Evolutionary conservation across 2,113 vertebrate species (phyloP).

Genomic region (Xenus cinereus): DNA sequence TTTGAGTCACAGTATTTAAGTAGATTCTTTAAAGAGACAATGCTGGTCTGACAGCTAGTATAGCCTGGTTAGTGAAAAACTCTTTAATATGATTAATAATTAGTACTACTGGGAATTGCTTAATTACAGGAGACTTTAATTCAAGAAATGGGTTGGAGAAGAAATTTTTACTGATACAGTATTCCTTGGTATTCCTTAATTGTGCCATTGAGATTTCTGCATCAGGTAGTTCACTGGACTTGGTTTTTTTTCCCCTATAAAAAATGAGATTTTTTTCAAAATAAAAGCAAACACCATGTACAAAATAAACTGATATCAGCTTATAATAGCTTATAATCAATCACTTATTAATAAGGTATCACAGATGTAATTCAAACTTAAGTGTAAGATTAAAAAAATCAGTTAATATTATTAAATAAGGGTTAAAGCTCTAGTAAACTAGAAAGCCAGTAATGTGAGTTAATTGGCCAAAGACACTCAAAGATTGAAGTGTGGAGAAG

Average conservation of each 20-base stretch:
- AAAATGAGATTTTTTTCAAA: background rate
- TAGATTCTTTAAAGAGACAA: background rate
- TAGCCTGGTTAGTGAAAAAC: background rate
- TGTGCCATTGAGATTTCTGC: background rate
- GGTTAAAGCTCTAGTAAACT: background rate
- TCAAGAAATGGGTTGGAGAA: background rate
- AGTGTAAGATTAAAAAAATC: background rate
- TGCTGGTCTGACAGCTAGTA: background rate
- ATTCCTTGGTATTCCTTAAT: background rate
- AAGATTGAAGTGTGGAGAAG: background rate
- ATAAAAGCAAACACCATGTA: background rate
- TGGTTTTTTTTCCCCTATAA: background rate
- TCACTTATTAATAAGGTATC: background rate
- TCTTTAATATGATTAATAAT: background rate
- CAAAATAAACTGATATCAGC: background rate
- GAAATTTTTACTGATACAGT: background rate
- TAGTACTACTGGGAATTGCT: rapidly evolving
- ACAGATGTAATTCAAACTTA: background rate
- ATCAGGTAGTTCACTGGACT: background rate
- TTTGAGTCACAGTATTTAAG: background rate
- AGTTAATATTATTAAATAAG: background rate
- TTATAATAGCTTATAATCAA: background rate
- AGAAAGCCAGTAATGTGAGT: background rate
- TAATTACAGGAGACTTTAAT: background rate
- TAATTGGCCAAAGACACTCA: background rate